Base-by-base conservation (phyloP, 2,797 vertebrate genomes). In the Phoeniculus purpureus region DNA sequence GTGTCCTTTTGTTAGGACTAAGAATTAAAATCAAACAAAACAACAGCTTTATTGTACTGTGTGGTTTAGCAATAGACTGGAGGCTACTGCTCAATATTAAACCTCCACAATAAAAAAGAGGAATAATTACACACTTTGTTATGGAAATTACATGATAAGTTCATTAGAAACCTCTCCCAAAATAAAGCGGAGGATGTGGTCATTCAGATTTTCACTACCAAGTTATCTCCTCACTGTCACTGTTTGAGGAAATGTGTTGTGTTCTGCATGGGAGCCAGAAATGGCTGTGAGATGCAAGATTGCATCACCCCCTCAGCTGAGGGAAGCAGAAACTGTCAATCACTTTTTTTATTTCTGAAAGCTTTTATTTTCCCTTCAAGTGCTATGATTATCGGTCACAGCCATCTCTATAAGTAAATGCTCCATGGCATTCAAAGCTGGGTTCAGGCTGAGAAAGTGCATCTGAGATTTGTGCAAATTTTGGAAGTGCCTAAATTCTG, bases 101-200 rank as follows among this genome's bases (percentile, higher is more conserved):
- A 82, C 56, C 58, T 81, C 66, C 82, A 52, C 75, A 94, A 90
- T 85, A 76, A 92, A 92, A 27, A 94, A 89, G 34, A 93, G 52
- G 72, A 95, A 94, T 87, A 83, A 95, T 94, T 93, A 82, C 89
- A 92, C 64, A 77, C 40, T 82, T 92, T 83, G 50, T 94, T 96
- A 88, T 81, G 82, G 90, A 96, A 97, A 95, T 87, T 89, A 75
- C 58, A 92, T 52, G 76, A 76, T 88, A 92, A 84, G 34, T 94
- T 95, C 76, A 93, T 93, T 87, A 93, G 68, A 86, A 87, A 84
- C 31, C 34, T 81, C 82, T 84, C 40, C 80, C 71, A 91, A 93
- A 95, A 89, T 75, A 79, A 89, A 86, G 56, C 84, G 85, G 88
- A 96, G 81, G 87, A 92, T 45, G 74, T 7, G 11, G 72, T 89